A percentile compares a stretch with the other conserved stretches of the same genome.
Evolutionary conservation across 2,888 invertebrate species (phyloP).

Genomic region (Melangyna quadrimaculata): DNA sequence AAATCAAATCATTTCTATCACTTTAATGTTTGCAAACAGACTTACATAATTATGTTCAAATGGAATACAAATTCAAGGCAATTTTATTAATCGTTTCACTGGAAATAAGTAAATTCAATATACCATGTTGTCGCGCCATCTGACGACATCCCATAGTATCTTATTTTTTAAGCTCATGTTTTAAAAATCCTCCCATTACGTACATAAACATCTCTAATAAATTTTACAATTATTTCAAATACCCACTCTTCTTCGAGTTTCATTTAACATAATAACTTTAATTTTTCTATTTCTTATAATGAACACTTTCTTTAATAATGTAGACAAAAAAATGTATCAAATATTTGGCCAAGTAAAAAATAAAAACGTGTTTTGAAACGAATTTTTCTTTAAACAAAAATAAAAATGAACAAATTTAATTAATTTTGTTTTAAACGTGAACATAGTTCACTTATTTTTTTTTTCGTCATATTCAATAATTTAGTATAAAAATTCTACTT

Average conservation of each 20-base stretch:
- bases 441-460: conserved; percentile 52
- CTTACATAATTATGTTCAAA: too few relatives aligned
- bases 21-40: too few relatives aligned
- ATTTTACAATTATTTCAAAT: neutral
- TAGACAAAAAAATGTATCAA: neutral
- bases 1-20: too few relatives aligned
- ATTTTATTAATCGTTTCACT: too few relatives aligned
- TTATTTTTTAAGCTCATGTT: neutral
- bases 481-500: neutral
- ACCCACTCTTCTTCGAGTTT: neutral
- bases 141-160: neutral
- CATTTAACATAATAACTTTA: neutral
- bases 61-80: too few relatives aligned
- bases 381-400: neutral
- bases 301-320: too few relatives aligned
- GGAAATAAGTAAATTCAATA: too few relatives aligned
- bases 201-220: neutral
- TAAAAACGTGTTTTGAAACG: neutral
- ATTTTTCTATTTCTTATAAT: neutral
- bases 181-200: neutral
- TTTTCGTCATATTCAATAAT: conserved; percentile 25
- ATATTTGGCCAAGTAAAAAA: neutral
- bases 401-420: neutral
- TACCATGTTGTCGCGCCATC: too few relatives aligned
- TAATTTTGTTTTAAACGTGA: conserved; percentile 26